Base-by-base conservation (phyloP, 35 echinoderm and acorn worm genomes). In the Lytechinus pictus region DNA sequence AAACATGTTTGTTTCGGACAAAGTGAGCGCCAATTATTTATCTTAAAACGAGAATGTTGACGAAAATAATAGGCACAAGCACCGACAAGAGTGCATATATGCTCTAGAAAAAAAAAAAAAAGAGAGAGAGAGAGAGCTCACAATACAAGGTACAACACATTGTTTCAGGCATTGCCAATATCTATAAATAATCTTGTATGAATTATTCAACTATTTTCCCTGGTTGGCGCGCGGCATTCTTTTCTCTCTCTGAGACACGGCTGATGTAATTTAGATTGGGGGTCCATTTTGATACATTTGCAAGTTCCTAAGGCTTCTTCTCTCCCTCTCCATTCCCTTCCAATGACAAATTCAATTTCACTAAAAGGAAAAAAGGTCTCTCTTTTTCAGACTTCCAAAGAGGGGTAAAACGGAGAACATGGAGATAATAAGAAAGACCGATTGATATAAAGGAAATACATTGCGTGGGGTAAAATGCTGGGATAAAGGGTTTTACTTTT, bases 161-260 rank as follows among this genome's bases (percentile, higher is more conserved):
- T 79, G 66, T 79, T 79, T 79, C 66, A 79, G 66, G 66, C 66
- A 24, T 79, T 24, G 16, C 66, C 66, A 14, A 24, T 79, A 24
- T 79, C 66, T 79, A 79, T 79, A 79, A 19, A 79, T 79, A 79
- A 79, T 79, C 66, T 24, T 16, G n/a, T 24, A 79, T 79, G 66
- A 79, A 79, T 79, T n/a, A 79, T 79, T 79, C 66, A 79, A 79
- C 66, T 79, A 79, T 79, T 79, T 79, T 24, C 66, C 66, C 66
- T 24, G 21, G 21, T n/a, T 24, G 66, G 66, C n/a, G 21, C 66
- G 66, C 66, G 66, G 66, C 66, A 79, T 79, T 24, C 16, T 60
- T 71, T n/a, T 79, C 66, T 79, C 66, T 79, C 66, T 24, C 66
- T 79, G n/a, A 79, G 19, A 24, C 66, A 79, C 14, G 66, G 66